Conservation (phyloP, 2,888 invertebrate genomes). For the Amphiduros pacificus region DNA sequence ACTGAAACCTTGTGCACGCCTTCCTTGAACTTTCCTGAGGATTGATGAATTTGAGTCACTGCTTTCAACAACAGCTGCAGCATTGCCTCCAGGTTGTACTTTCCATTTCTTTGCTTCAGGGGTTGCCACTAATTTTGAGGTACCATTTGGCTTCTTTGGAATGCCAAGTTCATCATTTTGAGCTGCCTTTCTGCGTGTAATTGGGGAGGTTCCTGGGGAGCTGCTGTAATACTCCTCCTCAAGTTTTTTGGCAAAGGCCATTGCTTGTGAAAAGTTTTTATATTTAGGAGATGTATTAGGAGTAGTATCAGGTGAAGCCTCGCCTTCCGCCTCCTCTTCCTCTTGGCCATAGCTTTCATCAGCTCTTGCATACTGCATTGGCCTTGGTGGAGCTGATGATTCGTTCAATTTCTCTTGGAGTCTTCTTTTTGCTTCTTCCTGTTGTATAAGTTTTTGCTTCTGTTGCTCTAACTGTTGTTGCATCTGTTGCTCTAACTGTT, state of each 20-base stretch:
- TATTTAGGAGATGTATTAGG: constrained; percentile 23
- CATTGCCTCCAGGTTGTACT: not conserved
- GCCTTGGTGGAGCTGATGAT: too few relatives aligned
- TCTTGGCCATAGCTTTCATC: not conserved
- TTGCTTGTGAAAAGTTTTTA: constrained; percentile 17
- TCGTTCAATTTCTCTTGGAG: too few relatives aligned
- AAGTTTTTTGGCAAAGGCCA: constrained; percentile 14
- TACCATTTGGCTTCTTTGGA: not conserved
- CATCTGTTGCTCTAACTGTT: too few relatives aligned
- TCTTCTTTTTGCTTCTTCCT: too few relatives aligned
- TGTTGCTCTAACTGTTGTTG: too few relatives aligned
- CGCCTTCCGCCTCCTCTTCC: constrained; percentile 7
- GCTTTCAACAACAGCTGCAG: constrained; percentile 2
- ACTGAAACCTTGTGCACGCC: not conserved
- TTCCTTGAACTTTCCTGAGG: not conserved
- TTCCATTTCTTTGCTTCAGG: constrained; percentile 9
- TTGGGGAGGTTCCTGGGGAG: not conserved
- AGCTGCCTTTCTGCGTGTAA: not conserved
- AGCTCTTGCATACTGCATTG: too few relatives aligned
- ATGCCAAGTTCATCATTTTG: too few relatives aligned
- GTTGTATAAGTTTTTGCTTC: too few relatives aligned
- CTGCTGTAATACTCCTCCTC: too few relatives aligned
- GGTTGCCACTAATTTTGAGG: not conserved
- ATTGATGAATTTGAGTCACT: not conserved
- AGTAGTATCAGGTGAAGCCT: constrained; percentile 17